Conservation (phyloP, 2,797 vertebrate species). For the Aselliscus stoliczkanus region DNA sequence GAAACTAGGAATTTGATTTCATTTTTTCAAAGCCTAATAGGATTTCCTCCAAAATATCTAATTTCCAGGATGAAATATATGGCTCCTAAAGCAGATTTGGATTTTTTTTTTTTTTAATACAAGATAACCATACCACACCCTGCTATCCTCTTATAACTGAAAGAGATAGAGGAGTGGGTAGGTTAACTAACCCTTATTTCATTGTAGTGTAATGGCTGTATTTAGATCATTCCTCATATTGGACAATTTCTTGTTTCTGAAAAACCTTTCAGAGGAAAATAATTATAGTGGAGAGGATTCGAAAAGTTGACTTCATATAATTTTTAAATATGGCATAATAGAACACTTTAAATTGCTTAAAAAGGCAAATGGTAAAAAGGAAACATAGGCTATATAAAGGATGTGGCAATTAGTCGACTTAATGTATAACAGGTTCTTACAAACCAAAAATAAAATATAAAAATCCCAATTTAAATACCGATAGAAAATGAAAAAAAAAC, state of each 20-base stretch:
- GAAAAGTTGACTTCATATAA: neutral
- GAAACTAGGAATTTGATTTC: neutral
- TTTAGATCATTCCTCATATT: neutral
- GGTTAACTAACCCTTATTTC: neutral
- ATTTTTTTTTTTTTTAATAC: neutral
- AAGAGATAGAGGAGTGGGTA: accelerated
- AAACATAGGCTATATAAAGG: neutral
- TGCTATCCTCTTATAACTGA: neutral
- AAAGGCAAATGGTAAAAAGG: neutral
- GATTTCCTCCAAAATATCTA: neutral
- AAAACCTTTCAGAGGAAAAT: neutral
- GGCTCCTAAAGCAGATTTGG: neutral
- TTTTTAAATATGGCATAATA: neutral
- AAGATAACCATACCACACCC: neutral
- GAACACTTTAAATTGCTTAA: neutral
- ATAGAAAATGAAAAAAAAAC: neutral
- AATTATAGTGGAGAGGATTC: neutral
- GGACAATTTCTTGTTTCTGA: neutral
- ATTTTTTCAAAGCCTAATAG: neutral
- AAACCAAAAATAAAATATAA: neutral
- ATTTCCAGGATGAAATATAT: neutral
- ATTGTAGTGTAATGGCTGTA: neutral
- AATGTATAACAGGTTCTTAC: neutral
- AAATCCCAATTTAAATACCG: neutral
- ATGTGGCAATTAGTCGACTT: neutral